Evolutionary conservation across 64 coral and sea anemone species (phyloP).

Genomic region (Montipora cactus): DNA sequence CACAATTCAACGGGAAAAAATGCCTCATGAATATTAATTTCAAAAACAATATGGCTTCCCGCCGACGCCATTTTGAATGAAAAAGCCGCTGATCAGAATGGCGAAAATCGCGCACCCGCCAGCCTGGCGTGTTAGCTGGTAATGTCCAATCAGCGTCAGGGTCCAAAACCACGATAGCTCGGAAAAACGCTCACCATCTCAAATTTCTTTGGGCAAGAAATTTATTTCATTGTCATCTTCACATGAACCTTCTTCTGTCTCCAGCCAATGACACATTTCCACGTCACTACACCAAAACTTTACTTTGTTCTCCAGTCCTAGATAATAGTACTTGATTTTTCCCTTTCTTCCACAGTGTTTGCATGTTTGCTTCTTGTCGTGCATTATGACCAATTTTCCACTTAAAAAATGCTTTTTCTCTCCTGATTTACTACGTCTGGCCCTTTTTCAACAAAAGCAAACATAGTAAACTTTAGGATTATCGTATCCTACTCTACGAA

Average conservation of each 20-base stretch:
- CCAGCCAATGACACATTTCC: slow-evolving; percentile 31
- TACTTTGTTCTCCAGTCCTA: neutral
- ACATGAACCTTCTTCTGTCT: neutral
- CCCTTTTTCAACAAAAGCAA: slow-evolving; percentile 25
- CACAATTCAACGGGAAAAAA: neutral
- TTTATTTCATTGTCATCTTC: neutral
- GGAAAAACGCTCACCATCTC: slow-evolving; percentile 48
- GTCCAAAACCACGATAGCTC: slow-evolving; percentile 66
- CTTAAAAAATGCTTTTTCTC: slow-evolving; percentile 1
- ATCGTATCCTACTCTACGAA: too few relatives aligned
- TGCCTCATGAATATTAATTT: neutral
- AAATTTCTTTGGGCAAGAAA: slow-evolving; percentile 7
- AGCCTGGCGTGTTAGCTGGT: neutral
- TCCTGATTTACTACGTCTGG: neutral
- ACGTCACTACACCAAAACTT: neutral
- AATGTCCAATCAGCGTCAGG: slow-evolving; percentile 11
- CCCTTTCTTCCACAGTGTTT: slow-evolving; percentile 22
- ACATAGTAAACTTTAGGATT: slow-evolving; percentile 10
- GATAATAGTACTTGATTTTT: slow-evolving; percentile 19
- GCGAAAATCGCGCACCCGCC: neutral
- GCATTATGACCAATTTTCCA: slow-evolving; percentile 40
- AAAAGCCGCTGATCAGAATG: neutral
- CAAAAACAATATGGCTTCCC: neutral
- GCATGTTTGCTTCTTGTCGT: neutral
- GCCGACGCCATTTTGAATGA: neutral